Percentiles rank a stretch among this genome's conserved stretches.
These are phyloP conservation scores for Agonum fuliginosum DNA, from an alignment of 2,888 invertebrate species.

Conservation along the genomic window DNA sequence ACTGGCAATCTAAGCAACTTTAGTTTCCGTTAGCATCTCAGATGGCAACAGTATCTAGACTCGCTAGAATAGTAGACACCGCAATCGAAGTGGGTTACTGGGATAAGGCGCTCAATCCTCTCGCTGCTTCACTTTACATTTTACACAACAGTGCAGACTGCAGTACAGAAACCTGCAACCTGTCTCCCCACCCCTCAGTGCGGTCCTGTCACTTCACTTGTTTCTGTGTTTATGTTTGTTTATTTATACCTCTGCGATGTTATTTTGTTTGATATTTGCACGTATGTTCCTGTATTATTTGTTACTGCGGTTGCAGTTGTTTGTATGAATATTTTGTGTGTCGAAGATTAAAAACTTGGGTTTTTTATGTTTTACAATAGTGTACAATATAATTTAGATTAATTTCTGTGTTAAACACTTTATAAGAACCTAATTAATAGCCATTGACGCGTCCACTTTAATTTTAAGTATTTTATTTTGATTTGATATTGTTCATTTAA, in stretches of 20 bases:
- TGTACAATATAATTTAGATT: too few relatives aligned
- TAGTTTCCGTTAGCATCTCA: slow-evolving; percentile 3
- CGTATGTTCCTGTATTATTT: not conserved
- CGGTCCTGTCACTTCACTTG: not conserved
- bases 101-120: slow-evolving; percentile 15
- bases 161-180: too few relatives aligned
- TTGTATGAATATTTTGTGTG: not conserved
- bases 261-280: slow-evolving; percentile 10
- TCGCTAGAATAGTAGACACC: not conserved
- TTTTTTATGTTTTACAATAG: too few relatives aligned
- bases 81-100: slow-evolving; percentile 35
- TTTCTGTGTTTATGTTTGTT: slow-evolving; percentile 17
- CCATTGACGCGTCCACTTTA: too few relatives aligned
- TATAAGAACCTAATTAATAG: too few relatives aligned
- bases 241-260: not conserved
- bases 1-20: not conserved
- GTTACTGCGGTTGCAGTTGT: not conserved
- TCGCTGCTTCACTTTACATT: slow-evolving; percentile 1
- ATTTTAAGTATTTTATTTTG: too few relatives aligned
- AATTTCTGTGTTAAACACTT: too few relatives aligned
- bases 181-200: not conserved
- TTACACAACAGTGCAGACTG: too few relatives aligned
- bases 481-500: too few relatives aligned
- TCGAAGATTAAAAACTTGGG: too few relatives aligned
- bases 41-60: not conserved